These are phyloP conservation scores for Apodemus sylvaticus DNA, from an alignment of 2,113 vertebrate genomes.

Conservation along the genomic window DNA sequence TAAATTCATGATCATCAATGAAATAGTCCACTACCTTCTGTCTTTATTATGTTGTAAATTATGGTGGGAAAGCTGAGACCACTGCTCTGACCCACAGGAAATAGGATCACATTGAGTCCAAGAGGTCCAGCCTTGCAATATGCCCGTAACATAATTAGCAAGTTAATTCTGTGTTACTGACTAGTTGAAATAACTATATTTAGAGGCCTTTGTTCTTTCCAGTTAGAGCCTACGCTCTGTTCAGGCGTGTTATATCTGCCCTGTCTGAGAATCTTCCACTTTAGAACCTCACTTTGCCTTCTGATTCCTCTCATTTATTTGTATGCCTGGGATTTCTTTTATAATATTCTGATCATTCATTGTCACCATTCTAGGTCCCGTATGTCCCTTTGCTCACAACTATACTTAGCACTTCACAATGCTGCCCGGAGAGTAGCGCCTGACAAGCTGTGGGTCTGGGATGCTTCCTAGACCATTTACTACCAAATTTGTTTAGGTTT, in stretches of 20 bases:
- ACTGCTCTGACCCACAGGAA: background rate
- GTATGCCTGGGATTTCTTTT: slow-evolving; percentile 48
- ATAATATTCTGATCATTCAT: slow-evolving; percentile 32
- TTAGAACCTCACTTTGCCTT: background rate
- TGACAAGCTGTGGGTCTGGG: background rate
- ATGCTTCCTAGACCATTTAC: slow-evolving; percentile 54
- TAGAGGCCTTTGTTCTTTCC: slow-evolving; percentile 17
- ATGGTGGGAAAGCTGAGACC: slow-evolving; percentile 36
- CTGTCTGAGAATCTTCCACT: background rate
- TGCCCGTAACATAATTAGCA: background rate
- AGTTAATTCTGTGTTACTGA: slow-evolving; percentile 48
- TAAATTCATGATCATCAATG: slow-evolving; percentile 44
- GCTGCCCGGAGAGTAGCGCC: slow-evolving; percentile 41
- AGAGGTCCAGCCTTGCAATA: background rate
- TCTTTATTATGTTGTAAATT: slow-evolving; percentile 52
- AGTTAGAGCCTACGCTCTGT: slow-evolving; percentile 21
- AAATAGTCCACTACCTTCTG: slow-evolving; percentile 30
- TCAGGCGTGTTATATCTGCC: slow-evolving; percentile 9
- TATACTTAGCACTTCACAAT: slow-evolving; percentile 19
- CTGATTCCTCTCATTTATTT: slow-evolving; percentile 37
- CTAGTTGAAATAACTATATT: slow-evolving; percentile 26
- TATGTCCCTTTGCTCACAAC: slow-evolving; percentile 47
- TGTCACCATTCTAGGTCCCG: background rate
- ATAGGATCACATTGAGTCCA: background rate
- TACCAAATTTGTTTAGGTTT: slow-evolving; percentile 51